These are phyloP conservation scores for Todiramphus chloris DNA, from an alignment of 2,113 vertebrate genomes.

Conservation along the genomic window DNA sequence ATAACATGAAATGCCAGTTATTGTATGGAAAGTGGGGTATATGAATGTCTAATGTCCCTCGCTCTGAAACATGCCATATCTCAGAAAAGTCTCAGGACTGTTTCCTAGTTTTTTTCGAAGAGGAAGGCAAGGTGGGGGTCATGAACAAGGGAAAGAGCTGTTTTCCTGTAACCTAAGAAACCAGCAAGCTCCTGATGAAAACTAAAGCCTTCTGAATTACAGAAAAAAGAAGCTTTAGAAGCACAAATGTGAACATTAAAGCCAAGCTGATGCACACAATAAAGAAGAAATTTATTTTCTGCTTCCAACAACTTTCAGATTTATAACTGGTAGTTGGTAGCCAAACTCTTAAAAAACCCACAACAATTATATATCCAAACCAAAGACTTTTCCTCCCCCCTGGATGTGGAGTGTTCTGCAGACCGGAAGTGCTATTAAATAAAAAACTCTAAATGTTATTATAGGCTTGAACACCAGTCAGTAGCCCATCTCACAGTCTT, in stretches of 20 bases:
- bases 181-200: background rate
- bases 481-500: background rate
- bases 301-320: background rate
- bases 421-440: background rate
- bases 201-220: background rate
- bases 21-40: background rate
- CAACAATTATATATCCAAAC: background rate
- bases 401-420: background rate
- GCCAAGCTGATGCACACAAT: background rate
- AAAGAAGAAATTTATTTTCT: background rate
- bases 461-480: background rate
- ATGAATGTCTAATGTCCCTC: background rate
- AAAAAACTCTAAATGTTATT: background rate
- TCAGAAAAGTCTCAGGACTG: background rate
- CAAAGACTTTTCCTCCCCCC: background rate
- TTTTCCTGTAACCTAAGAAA: background rate
- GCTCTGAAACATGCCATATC: background rate
- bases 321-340: background rate
- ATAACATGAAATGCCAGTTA: background rate
- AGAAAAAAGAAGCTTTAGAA: background rate
- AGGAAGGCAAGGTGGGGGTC: background rate
- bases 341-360: background rate
- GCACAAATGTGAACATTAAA: background rate
- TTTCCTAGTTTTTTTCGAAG: background rate
- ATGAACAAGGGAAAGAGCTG: background rate